Percentiles rank a stretch among this genome's conserved stretches.
Evolutionary conservation across 1,140 invertebrate genomes (phyloP).

Genomic region (Papilio aristodemus): DNA sequence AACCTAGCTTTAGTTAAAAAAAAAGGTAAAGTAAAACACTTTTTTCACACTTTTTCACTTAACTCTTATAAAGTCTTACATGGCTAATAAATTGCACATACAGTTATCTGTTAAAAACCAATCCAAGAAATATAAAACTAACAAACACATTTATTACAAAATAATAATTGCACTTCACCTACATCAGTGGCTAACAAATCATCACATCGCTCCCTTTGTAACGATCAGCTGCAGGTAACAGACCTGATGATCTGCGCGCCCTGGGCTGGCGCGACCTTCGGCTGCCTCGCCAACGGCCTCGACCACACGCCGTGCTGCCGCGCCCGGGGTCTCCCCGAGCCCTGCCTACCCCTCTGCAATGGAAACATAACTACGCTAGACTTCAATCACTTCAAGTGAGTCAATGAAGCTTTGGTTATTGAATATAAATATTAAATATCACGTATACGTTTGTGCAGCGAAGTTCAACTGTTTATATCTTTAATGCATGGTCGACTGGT

Average conservation of each 20-base stretch:
- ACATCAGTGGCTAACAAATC: constrained; percentile 71
- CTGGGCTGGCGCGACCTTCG: constrained; percentile 89
- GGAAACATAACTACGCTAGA: constrained; percentile 89
- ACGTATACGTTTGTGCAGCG: too few relatives aligned
- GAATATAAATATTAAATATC: background rate
- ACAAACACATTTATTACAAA: background rate
- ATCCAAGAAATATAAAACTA: background rate
- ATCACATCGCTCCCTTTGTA: constrained; percentile 46
- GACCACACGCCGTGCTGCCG: constrained; percentile 91
- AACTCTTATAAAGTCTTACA: too few relatives aligned
- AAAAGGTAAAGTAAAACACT: too few relatives aligned
- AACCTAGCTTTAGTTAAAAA: too few relatives aligned
- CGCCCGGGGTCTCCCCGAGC: constrained; percentile 85
- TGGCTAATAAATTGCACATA: background rate
- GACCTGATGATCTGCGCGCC: constrained; percentile 93
- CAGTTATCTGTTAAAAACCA: background rate
- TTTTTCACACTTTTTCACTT: background rate
- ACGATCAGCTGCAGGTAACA: constrained; percentile 76
- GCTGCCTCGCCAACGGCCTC: constrained; percentile 88
- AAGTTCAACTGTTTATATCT: too few relatives aligned
- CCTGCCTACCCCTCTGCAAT: constrained; percentile 87
- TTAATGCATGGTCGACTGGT: too few relatives aligned
- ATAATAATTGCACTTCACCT: constrained; percentile 35
- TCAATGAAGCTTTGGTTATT: constrained; percentile 36
- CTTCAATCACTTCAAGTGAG: constrained; percentile 90